These are phyloP conservation scores for Mythimna ferrago DNA, from an alignment of 2,888 invertebrate genomes.

Conservation along the genomic window DNA sequence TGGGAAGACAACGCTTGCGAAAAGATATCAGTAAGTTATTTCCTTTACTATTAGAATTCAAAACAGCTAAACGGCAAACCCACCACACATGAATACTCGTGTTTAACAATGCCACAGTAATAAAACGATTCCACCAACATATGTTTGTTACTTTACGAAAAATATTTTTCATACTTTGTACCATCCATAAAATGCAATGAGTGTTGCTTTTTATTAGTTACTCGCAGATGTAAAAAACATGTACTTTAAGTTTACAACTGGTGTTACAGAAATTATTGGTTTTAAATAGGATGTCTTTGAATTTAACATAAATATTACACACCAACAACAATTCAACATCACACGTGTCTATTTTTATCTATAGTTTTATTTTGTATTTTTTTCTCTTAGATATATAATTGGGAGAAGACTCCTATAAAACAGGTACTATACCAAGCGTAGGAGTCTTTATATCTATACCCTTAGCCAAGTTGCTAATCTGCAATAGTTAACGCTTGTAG, in stretches of 20 bases:
- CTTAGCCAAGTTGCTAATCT: too few relatives aligned
- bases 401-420: too few relatives aligned
- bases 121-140: constrained; percentile 13
- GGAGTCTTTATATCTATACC: too few relatives aligned
- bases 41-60: too few relatives aligned
- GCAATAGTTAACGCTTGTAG: too few relatives aligned
- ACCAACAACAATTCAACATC: too few relatives aligned
- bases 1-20: neutral
- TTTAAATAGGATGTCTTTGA: neutral
- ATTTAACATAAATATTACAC: neutral
- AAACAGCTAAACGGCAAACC: neutral
- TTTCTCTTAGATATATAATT: too few relatives aligned
- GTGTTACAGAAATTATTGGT: neutral
- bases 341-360: too few relatives aligned
- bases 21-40: neutral
- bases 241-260: neutral
- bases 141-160: neutral
- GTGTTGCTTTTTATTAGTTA: constrained; percentile 26
- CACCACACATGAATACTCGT: too few relatives aligned
- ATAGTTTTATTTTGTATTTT: too few relatives aligned
- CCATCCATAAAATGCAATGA: constrained; percentile 40
- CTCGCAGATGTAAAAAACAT: neutral
- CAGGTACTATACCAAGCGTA: too few relatives aligned
- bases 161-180: constrained; percentile 20
- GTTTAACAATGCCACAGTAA: neutral